These are phyloP conservation scores for Macropodus opercularis DNA, from an alignment of 2,797 vertebrate genomes.

Conservation along the genomic window DNA sequence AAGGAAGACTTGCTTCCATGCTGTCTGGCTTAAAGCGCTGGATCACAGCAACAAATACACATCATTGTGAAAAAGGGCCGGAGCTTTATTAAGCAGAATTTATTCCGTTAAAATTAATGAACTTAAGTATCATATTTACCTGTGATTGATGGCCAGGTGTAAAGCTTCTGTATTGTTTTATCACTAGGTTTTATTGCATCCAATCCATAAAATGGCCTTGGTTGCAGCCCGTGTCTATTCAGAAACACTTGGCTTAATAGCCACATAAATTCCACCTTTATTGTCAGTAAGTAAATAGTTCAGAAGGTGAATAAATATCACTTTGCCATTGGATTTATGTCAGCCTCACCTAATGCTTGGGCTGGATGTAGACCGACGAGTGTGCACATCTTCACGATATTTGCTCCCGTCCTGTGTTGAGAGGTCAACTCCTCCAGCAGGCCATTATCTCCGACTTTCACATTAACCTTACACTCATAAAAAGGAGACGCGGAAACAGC, in stretches of 20 bases:
- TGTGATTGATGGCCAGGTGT: constrained; percentile 56
- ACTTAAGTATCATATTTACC: constrained; percentile 61
- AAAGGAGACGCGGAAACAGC: constrained; percentile 5
- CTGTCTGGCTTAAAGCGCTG: constrained; percentile 21
- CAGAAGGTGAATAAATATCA: constrained; percentile 64
- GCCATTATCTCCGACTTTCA: constrained; percentile 34
- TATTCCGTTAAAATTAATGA: constrained; percentile 63
- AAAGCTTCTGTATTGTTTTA: constrained; percentile 59
- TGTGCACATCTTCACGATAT: constrained; percentile 28
- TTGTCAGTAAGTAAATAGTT: constrained; percentile 72
- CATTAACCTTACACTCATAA: constrained; percentile 36
- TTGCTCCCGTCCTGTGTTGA: constrained; percentile 30
- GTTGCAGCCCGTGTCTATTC: constrained; percentile 48
- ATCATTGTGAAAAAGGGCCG: constrained; percentile 17
- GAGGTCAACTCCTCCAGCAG: constrained; percentile 30
- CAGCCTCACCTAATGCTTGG: neutral
- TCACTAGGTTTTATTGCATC: constrained; percentile 58
- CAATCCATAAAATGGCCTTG: constrained; percentile 57
- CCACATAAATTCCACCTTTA: constrained; percentile 67
- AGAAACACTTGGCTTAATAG: constrained; percentile 61
- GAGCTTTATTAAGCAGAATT: constrained; percentile 47
- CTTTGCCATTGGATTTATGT: constrained; percentile 58
- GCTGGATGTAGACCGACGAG: constrained; percentile 27
- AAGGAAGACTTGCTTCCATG: constrained; percentile 21
- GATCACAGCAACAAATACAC: constrained; percentile 29